These are phyloP conservation scores for Pseudococcus longispinus DNA, from an alignment of 2,888 invertebrate species.

Conservation along the genomic window DNA sequence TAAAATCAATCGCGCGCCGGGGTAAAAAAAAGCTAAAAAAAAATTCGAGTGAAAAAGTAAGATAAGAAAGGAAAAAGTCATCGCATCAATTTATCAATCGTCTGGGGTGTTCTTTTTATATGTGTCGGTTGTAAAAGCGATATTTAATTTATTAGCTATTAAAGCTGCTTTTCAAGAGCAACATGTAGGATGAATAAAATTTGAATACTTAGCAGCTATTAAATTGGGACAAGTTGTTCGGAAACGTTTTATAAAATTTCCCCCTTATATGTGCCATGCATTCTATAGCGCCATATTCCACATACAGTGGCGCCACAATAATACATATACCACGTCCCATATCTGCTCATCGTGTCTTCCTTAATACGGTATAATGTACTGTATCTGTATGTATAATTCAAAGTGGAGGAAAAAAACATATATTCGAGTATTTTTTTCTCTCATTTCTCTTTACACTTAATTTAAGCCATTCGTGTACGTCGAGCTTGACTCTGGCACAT, in stretches of 20 bases:
- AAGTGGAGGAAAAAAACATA: not conserved
- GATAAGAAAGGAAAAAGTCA: not conserved
- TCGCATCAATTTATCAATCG: conserved; percentile 12
- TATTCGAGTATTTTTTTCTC: not conserved
- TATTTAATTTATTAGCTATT: conserved; percentile 41
- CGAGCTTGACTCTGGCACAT: not conserved
- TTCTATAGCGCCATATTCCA: not conserved
- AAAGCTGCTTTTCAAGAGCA: conserved; percentile 41
- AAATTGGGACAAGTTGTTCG: conserved; percentile 32
- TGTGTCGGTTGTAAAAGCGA: conserved; percentile 31
- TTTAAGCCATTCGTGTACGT: not conserved
- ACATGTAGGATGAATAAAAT: conserved; percentile 46
- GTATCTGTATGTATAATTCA: not conserved
- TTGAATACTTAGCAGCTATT: conserved; percentile 45
- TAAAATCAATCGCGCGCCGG: not conserved
- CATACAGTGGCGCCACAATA: not conserved
- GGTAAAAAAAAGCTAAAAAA: not conserved
- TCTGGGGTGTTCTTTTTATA: not conserved
- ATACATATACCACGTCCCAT: not conserved
- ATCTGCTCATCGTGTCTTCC: not conserved
- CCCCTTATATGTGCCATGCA: conserved; percentile 9
- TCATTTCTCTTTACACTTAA: not conserved
- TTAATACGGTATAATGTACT: not conserved
- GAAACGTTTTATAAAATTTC: conserved; percentile 38
- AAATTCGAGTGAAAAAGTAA: not conserved